Evolutionary conservation across 2,797 vertebrate species (phyloP).

Genomic region (Buphagus erythrorhynchus): DNA sequence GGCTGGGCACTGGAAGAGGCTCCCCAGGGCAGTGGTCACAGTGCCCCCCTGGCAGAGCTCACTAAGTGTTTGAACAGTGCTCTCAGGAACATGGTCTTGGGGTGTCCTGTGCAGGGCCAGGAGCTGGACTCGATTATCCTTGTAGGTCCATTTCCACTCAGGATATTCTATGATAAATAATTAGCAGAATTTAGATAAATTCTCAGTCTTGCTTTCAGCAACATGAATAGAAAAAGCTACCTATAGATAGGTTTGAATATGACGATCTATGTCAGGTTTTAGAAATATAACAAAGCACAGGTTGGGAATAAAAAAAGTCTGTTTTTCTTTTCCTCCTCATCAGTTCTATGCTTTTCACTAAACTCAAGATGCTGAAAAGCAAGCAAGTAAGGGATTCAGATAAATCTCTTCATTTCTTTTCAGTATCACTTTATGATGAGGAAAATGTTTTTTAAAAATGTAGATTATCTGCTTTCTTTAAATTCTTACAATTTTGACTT

Average conservation of each 20-base stretch:
- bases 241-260: slow-evolving; percentile 63
- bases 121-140: fast-evolving
- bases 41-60: background rate
- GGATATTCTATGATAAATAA: slow-evolving; percentile 2
- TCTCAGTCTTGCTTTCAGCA: slow-evolving; percentile 72
- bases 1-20: background rate
- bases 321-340: slow-evolving; percentile 49
- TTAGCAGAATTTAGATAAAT: slow-evolving; percentile 76
- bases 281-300: slow-evolving; percentile 31
- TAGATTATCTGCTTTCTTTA: slow-evolving; percentile 58
- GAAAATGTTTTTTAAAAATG: background rate
- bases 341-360: slow-evolving; percentile 57
- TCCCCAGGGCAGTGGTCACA: background rate
- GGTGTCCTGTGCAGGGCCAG: background rate
- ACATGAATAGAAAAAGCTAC: slow-evolving; percentile 68
- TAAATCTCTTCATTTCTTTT: slow-evolving; percentile 43
- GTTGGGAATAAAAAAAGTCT: slow-evolving; percentile 34
- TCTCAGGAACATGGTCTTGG: background rate
- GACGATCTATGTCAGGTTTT: slow-evolving; percentile 65
- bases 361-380: slow-evolving; percentile 55
- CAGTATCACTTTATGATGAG: slow-evolving; percentile 44
- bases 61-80: background rate
- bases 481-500: slow-evolving; percentile 50
- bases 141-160: background rate
- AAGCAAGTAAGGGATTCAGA: slow-evolving; percentile 43